Evolutionary conservation across 2,888 invertebrate genomes (phyloP).

Genomic region (Leptura quadrifasciata): DNA sequence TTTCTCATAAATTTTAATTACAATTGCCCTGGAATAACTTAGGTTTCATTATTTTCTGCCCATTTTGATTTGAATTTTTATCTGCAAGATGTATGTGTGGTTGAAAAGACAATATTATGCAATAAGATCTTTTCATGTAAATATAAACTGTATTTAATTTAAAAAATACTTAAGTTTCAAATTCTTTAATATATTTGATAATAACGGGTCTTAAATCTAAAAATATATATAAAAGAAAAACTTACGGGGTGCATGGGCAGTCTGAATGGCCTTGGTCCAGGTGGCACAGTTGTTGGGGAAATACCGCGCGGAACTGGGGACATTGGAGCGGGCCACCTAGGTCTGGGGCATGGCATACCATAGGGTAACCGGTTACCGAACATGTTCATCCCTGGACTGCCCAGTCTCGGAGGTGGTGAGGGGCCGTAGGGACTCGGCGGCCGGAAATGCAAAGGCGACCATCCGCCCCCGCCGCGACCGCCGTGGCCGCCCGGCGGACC

Average conservation of each 20-base stretch:
- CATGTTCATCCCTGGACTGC: constrained; percentile 71
- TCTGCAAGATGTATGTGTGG: no score
- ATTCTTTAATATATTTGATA: no score
- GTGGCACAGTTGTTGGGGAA: constrained; percentile 74
- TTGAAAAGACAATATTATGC: no score
- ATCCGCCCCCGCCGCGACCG: constrained; percentile 73
- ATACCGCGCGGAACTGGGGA: constrained; percentile 73
- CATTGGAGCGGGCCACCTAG: constrained; percentile 79
- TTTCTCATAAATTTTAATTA: no score
- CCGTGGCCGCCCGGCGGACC: constrained; percentile 70
- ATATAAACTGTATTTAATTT: no score
- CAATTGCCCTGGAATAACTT: no score
- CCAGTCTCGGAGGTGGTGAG: constrained; percentile 83
- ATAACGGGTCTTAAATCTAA: no score
- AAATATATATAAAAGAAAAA: constrained; percentile 31
- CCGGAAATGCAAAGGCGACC: constrained; percentile 81
- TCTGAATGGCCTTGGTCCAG: constrained; percentile 72
- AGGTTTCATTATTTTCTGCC: no score
- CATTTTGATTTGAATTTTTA: no score
- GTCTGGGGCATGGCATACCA: constrained; percentile 80
- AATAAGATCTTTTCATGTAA: no score
- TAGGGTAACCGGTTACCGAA: constrained; percentile 74
- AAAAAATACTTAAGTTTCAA: no score
- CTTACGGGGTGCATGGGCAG: constrained; percentile 73
- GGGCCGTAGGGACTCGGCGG: constrained; percentile 86